Base-by-base conservation (phyloP, 2,888 invertebrate genomes). In the Yponomeuta sedellus region DNA sequence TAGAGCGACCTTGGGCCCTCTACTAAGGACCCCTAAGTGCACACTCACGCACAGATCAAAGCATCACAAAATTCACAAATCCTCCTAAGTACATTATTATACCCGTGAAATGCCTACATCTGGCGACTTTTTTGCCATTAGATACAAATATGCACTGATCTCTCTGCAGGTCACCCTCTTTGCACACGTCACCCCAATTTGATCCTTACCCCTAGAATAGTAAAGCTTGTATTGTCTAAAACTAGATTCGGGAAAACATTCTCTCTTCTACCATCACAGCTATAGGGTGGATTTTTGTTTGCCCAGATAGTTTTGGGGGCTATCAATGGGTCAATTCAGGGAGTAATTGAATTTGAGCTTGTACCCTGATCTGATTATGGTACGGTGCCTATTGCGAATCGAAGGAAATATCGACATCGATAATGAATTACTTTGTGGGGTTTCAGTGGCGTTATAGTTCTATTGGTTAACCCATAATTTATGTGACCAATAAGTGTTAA, bases 21-120 rank as follows among this genome's bases (percentile, higher is more conserved):
- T 16, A 52, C 64, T 2, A 11, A 28, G 28, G 56, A 56, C 20
- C 64, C 64, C 64, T 57, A 56, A 57, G 56, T 56, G 39, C 11
- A 64, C 68, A 68, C 68, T 68, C 66, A 68, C 66, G 73, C 76
- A 73, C 77, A 86, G 85, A 88, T 91, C 89, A 90, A 90, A 89
- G 88, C 76, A 76, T 76, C 83, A 82, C 79, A 88, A 88, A 87
- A 86, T 87, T 76, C 83, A 82, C 79, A 88, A 88, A 87, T 87
- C 87, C 86, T 74, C 74, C 83, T 89, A 89, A 90, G 88, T 82
- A 87, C 85, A 84, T 89, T 89, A 90, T 87, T 86, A 88, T 86
- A 88, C 84, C 89, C 88, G 88, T 91, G 88, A 90, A 91, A 90
- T 88, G 86, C 77, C 79, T 89, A 79, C 90, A 91, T 89, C 90